Evolutionary conservation across 2,797 vertebrate species (phyloP).

Genomic region (Lagocephalus sceleratus): DNA sequence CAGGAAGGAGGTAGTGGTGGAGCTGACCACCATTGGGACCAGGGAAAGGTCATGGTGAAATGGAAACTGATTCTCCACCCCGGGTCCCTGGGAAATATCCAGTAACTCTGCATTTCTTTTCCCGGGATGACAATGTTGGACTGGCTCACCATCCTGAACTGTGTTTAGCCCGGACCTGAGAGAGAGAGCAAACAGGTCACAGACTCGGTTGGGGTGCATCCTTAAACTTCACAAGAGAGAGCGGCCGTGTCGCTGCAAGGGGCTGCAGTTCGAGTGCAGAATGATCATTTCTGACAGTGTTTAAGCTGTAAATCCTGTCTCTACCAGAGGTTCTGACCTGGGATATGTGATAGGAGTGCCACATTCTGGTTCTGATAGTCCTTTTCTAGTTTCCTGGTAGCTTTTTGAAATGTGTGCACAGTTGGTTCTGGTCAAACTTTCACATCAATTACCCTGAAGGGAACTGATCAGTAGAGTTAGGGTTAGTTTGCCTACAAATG

Average conservation of each 20-base stretch:
- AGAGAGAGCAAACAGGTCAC: constrained; percentile 63
- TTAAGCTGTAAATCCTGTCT: constrained; percentile 74
- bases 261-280: constrained; percentile 32
- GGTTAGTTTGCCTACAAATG: constrained; percentile 1
- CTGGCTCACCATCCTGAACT: constrained; percentile 78
- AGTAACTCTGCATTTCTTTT: constrained; percentile 82
- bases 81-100: constrained; percentile 82
- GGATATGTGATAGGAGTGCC: constrained; percentile 75
- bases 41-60: constrained; percentile 81
- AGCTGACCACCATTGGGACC: constrained; percentile 66
- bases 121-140: constrained; percentile 60
- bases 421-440: constrained; percentile 68
- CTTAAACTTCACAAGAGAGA: constrained; percentile 80
- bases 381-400: constrained; percentile 80
- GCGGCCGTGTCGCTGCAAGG: constrained; percentile 68
- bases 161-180: constrained; percentile 73
- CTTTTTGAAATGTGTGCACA: constrained; percentile 73
- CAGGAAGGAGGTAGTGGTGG: constrained; percentile 69
- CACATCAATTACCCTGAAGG: constrained; percentile 80
- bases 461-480: constrained; percentile 76
- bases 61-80: constrained; percentile 83
- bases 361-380: constrained; percentile 73
- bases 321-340: constrained; percentile 71
- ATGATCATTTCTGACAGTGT: constrained; percentile 75
- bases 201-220: constrained; percentile 71